Percentiles rank a stretch among this genome's conserved stretches.
These are phyloP conservation scores for Patiria pectinifera DNA, from an alignment of 53 echinoderm and acorn worm species.

Conservation along the genomic window DNA sequence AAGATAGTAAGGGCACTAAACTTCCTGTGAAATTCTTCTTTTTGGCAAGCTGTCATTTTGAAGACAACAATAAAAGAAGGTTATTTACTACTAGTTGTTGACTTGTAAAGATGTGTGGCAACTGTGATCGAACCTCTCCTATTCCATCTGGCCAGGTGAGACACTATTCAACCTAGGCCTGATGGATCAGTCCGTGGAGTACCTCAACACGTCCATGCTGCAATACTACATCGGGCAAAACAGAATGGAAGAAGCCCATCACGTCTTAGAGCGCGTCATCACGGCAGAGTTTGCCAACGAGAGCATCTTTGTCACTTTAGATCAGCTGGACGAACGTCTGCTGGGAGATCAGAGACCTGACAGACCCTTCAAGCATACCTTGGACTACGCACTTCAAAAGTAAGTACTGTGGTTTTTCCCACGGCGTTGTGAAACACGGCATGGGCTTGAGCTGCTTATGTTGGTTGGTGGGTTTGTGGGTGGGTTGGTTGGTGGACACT, in stretches of 20 bases:
- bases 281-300: conserved; percentile 64
- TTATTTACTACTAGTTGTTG: no score
- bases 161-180: conserved; percentile 73
- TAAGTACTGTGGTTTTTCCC: conserved; percentile 41
- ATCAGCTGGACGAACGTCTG: conserved; percentile 62
- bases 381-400: conserved; percentile 72
- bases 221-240: conserved; percentile 50
- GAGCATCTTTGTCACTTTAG: conserved; percentile 68
- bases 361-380: conserved; percentile 65
- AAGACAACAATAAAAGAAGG: no score
- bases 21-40: no score
- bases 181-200: conserved; percentile 67
- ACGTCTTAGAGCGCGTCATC: conserved; percentile 64
- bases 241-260: conserved; percentile 61
- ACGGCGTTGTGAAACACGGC: no score
- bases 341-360: conserved; percentile 56
- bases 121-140: no score
- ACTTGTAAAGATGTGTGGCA: no score
- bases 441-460: no score
- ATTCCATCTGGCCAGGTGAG: conserved; percentile 61
- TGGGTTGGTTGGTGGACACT: no score
- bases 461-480: no score
- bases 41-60: no score
- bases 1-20: no score
- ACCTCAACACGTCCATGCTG: conserved; percentile 72